Evolutionary conservation across 1,140 invertebrate species (phyloP), one percentile per base, ranked within the genome.

Genomic region (Chionoecetes opilio): DNA sequence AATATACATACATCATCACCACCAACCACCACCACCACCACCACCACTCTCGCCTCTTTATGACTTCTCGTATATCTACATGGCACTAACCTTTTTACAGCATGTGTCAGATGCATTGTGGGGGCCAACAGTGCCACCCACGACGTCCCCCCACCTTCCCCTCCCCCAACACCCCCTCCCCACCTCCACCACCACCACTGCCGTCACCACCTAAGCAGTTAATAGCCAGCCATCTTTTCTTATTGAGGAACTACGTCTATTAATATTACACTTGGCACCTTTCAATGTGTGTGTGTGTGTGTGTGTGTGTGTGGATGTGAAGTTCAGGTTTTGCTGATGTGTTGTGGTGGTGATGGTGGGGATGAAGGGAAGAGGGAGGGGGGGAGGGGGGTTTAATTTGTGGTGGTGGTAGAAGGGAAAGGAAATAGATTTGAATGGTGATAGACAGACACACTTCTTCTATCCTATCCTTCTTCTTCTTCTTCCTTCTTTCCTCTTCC

Each of bases 281-380:
- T n/a, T n/a, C n/a, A n/a, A n/a, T n/a, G 14, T 46, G 5, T 46
- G 5, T 46, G 5, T 46, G 5, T 46, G 5, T 46, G 5, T 46
- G 5, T 46, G 5, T 46, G 5, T 46, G 5, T 46, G 5, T 46
- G 5, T 46, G 5, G 41, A 5, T 46, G 41, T 46, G 41, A 46
- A 46, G 41, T 5, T 46, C 14, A n/a, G n/a, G 41, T 46, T 46
- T 46, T 46, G 41, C 5, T 46, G 5, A 46, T 5, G 41, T 46
- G 41, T 46, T 5, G 41, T 46, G 41, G n/a, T n/a, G n/a, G n/a
- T n/a, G n/a, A n/a, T n/a, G n/a, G n/a, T n/a, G n/a, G n/a, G n/a
- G n/a, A n/a, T n/a, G n/a, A n/a, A n/a, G n/a, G 84, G 32, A 31
- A 85, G 84, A 85, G 84, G 21, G 84, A 85, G 84, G 21, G 29